These are phyloP conservation scores for Thaumatotibia leucotreta DNA, from an alignment of 1,140 invertebrate genomes.

Conservation along the genomic window DNA sequence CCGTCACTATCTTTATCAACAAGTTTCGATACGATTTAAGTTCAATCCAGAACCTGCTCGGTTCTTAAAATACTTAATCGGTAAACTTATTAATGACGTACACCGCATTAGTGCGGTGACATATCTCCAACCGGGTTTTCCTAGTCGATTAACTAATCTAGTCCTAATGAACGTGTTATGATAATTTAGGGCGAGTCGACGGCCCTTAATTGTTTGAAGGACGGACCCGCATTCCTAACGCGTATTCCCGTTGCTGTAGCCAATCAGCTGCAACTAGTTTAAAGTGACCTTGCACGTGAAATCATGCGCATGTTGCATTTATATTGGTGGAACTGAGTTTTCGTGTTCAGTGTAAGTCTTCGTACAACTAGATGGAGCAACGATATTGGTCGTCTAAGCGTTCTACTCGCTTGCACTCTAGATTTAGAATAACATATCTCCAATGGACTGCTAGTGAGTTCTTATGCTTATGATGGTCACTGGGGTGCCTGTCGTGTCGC, in stretches of 20 bases:
- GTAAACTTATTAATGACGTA: not conserved
- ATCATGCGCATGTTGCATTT: not conserved
- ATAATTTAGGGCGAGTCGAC: constrained; percentile 59
- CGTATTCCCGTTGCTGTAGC: not conserved
- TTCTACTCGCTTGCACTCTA: no score
- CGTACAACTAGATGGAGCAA: no score
- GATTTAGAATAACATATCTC: no score
- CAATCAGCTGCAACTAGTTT: not conserved
- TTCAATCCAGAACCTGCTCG: not conserved
- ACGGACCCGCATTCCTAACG: constrained; percentile 49
- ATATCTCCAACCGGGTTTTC: constrained; percentile 29
- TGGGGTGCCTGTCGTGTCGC: no score
- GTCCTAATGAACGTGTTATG: constrained; percentile 52
- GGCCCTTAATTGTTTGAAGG: constrained; percentile 65
- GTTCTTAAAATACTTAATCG: not conserved
- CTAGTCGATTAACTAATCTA: constrained; percentile 54
- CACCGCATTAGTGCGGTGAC: not conserved
- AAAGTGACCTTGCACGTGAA: not conserved
- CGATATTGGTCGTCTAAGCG: no score
- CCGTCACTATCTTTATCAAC: no score
- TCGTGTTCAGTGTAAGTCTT: no score
- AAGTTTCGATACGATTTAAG: no score
- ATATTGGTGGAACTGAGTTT: not conserved
- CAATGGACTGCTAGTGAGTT: no score
- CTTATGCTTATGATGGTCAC: no score